phyloP scores from a whole-genome alignment of 2,888 invertebrate species.

The Temnothorax unifasciatus region DNA sequence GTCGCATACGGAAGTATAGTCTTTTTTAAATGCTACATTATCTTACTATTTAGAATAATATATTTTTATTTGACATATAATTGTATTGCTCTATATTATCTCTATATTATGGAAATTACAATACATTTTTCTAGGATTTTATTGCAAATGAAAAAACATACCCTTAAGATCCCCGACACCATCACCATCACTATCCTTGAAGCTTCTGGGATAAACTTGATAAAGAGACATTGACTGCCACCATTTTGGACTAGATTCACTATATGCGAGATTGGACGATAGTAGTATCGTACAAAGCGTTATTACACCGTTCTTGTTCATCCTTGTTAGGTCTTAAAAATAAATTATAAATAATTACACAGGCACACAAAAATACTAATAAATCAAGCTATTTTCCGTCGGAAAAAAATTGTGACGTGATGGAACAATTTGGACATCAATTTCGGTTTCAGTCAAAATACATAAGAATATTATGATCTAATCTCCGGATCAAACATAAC shows the following conservation, averaged over 20 bases:
- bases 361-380: no score
- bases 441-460: no score
- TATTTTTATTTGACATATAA: neutral
- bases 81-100: neutral
- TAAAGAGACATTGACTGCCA: slow-evolving; percentile 94
- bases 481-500: no score
- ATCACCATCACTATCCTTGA: slow-evolving; percentile 93
- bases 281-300: slow-evolving; percentile 55
- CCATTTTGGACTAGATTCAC: slow-evolving; percentile 89
- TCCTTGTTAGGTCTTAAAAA: slow-evolving; percentile 32
- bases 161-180: slow-evolving; percentile 96
- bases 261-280: slow-evolving; percentile 43
- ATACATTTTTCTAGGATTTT: neutral
- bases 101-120: slow-evolving; percentile 76
- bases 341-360: neutral
- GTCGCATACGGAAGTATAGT: no score
- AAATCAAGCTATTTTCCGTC: no score
- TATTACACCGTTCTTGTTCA: slow-evolving; percentile 66
- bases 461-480: no score
- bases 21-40: neutral
- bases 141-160: slow-evolving; percentile 78
- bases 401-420: no score
- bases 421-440: no score
- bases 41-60: neutral
- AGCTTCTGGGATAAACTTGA: slow-evolving; percentile 95